A percentile compares a stretch with the other conserved stretches of the same genome.
phyloP scores from a whole-genome alignment of 2,888 invertebrate genomes.

The Nematopogon swammerdamellus region DNA sequence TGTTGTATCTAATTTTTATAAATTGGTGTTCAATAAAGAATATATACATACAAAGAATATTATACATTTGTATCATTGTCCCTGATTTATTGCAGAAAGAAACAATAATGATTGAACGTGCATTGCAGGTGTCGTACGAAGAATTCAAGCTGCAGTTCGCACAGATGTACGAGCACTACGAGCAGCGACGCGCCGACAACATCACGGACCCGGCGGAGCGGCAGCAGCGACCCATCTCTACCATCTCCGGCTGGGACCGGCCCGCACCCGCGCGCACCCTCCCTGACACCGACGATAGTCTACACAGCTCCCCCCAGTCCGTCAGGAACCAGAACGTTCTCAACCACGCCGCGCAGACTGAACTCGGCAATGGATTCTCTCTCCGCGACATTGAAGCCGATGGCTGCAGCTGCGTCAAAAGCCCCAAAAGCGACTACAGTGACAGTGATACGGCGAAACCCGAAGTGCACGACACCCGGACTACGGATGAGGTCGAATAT shows the following conservation, averaged over 20 bases:
- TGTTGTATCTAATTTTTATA: too few species aligned
- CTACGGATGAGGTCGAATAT: slow-evolving; percentile 40
- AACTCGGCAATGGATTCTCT: slow-evolving; percentile 42
- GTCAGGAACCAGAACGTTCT: slow-evolving; percentile 25
- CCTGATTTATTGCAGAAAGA: too few species aligned
- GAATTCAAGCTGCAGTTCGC: slow-evolving; percentile 97
- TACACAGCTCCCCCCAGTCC: slow-evolving; percentile 20
- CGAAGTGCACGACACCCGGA: slow-evolving; percentile 23
- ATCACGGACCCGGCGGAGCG: slow-evolving; percentile 93
- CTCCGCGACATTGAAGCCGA: slow-evolving; percentile 43
- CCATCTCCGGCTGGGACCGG: slow-evolving; percentile 93
- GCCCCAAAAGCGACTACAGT: slow-evolving; percentile 20
- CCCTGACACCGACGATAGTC: slow-evolving; percentile 21
- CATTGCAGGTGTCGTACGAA: slow-evolving; percentile 86
- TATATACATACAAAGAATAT: too few species aligned
- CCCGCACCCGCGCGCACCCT: slow-evolving; percentile 25
- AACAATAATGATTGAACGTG: too few species aligned
- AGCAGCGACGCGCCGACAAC: slow-evolving; percentile 89
- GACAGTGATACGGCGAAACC: slow-evolving; percentile 11
- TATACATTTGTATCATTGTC: too few species aligned
- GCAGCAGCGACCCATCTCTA: slow-evolving; percentile 91
- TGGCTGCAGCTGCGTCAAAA: slow-evolving; percentile 22
- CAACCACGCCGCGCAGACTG: slow-evolving; percentile 47
- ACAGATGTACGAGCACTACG: slow-evolving; percentile 96
- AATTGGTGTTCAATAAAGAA: too few species aligned